A percentile compares a stretch with the other conserved stretches of the same genome.
These are phyloP conservation scores for Echiichthys vipera DNA, from an alignment of 2,797 vertebrate species.

Conservation along the genomic window DNA sequence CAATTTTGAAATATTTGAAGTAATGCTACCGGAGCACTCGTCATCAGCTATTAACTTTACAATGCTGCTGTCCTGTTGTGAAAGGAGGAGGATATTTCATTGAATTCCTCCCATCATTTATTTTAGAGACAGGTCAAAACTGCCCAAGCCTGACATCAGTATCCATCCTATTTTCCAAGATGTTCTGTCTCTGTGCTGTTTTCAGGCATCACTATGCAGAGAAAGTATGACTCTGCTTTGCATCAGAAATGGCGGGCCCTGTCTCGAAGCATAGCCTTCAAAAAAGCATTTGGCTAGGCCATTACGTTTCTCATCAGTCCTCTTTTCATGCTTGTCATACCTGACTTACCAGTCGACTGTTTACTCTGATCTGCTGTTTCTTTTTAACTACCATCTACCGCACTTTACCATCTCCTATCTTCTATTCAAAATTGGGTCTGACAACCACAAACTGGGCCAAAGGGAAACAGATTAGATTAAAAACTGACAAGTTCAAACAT, in stretches of 20 bases:
- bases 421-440: conserved; percentile 51
- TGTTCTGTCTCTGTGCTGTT: conserved; percentile 34
- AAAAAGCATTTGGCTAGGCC: neutral
- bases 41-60: conserved; percentile 32
- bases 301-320: conserved; percentile 45
- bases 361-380: conserved; percentile 46
- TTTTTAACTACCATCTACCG: conserved; percentile 34
- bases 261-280: conserved; percentile 34
- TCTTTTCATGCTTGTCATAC: conserved; percentile 51
- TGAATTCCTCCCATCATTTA: conserved; percentile 26
- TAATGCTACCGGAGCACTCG: neutral
- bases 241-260: conserved; percentile 18
- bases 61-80: neutral
- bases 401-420: conserved; percentile 33
- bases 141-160: conserved; percentile 30
- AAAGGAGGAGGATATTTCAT: conserved; percentile 13
- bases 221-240: conserved; percentile 25
- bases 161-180: conserved; percentile 21
- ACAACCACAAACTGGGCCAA: conserved; percentile 61
- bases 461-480: conserved; percentile 63
- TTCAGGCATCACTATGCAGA: conserved; percentile 18
- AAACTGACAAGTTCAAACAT: conserved; percentile 47
- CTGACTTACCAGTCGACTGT: conserved; percentile 40
- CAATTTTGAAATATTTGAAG: conserved; percentile 21
- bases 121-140: conserved; percentile 35